These are phyloP conservation scores for Heterocephalus glaber DNA, from an alignment of 2,113 vertebrate genomes.

Conservation along the genomic window DNA sequence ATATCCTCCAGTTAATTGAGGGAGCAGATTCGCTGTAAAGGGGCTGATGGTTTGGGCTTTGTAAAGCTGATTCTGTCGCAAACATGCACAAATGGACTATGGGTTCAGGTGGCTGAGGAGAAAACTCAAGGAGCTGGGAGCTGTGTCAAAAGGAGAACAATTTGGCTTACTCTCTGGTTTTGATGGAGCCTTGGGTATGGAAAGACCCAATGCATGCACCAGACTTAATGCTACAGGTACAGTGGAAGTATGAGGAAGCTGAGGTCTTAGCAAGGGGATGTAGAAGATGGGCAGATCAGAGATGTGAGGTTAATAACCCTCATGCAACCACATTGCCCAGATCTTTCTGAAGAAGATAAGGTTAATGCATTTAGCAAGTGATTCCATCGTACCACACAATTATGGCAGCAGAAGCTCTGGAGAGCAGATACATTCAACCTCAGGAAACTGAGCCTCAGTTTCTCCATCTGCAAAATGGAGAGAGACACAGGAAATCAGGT, in stretches of 20 bases:
- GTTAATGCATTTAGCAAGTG: not conserved
- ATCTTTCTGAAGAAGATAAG: not conserved
- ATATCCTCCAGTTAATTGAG: not conserved
- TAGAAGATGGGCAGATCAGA: not conserved
- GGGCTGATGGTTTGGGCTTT: not conserved
- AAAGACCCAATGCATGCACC: not conserved
- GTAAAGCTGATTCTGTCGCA: not conserved
- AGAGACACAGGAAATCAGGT: not conserved
- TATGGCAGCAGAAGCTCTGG: not conserved
- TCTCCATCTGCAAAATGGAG: conserved; percentile 6
- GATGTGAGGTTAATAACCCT: not conserved
- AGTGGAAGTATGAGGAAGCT: not conserved
- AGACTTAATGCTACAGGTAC: not conserved
- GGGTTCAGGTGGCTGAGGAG: not conserved
- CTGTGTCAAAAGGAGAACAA: not conserved
- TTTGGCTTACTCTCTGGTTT: not conserved
- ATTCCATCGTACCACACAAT: not conserved
- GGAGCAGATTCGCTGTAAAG: not conserved
- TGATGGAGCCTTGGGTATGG: not conserved
- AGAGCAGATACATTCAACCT: not conserved
- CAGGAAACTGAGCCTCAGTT: not conserved
- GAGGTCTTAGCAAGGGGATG: not conserved
- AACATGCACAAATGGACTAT: not conserved
- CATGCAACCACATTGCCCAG: not conserved
- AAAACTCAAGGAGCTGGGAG: not conserved